Evolutionary conservation across 1,140 invertebrate species (phyloP), one percentile per base, ranked within the genome.

Genomic region (Meloidogyne floridensis): DNA sequence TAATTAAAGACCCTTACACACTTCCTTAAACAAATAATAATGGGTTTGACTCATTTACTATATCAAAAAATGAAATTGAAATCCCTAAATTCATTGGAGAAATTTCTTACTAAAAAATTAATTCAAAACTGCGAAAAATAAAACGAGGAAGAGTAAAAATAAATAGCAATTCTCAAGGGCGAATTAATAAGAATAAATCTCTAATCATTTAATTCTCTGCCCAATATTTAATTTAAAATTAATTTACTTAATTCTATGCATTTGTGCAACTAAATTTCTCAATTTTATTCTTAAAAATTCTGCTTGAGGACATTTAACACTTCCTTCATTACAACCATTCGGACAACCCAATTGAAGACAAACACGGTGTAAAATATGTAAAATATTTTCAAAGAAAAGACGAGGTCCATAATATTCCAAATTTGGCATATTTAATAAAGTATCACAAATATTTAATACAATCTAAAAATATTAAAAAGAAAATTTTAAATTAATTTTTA

Each of bases 311-410:
- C 95, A 82, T n/a, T 95, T 92, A 87, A 93, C 84, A 8, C 59
- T 65, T 20, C 93, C 94, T 91, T 94, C 95, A 32, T 92, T 93
- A 90, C 95, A 96, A 5, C 94, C 94, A 87, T 97, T 94, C 0
- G 94, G 94, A 91, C 97, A 99, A 3, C 97, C 97, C 5, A 99
- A 91, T 86, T 95, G 94, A 84, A 93, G 94, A 79, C 95, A 92
- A n/a, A 97, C 93, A 91, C 91, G 91, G 72, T 92, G 87, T 43
- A 92, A 82, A 77, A 91, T 92, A 76, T 92, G 91, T 90, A 92
- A 92, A 70, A 92, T 91, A 72, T 92, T 85, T 76, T 90, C 86
- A 54, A 89, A 89, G 53, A 89, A 84, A 7, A 69, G 42, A 15
- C 72, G n/a, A 9, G 75, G 43, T 18, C 77, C 70, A 7, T 47